Evolutionary conservation across 2,888 invertebrate genomes (phyloP), one percentile per base, ranked within the genome.

Genomic region (Lasioglossum vierecki): DNA sequence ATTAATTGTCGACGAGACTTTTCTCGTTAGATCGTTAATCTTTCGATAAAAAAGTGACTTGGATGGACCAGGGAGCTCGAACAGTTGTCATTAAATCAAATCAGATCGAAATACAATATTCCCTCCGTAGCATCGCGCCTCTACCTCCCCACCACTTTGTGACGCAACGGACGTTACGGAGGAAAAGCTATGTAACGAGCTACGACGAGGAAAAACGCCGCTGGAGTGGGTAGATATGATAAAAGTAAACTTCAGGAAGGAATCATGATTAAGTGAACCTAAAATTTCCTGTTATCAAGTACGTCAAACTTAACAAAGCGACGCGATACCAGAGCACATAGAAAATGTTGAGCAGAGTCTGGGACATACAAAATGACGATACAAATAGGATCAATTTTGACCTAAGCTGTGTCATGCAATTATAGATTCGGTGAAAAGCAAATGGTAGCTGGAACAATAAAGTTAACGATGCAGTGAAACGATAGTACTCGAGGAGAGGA

Each of bases 1-100:
- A 80, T 68, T 70, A 68, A 53, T 83, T 71, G 57, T 74, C 80
- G 85, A 84, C 84, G 77, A 80, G 71, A 70, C 80, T 80, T 80
- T 75, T 70, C 80, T 75, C 75, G 77, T 84, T 77, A 49, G 70
- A 60, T 71, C 71, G 46, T 49, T 71, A 63, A n/a, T 83, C 35
- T 22, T 39, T 2, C 26, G 73, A 76, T 75, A 76, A 79, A 79
- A 79, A 74, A 30, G n/a, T 15, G 26, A 46, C 18, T 15, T 22
- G 11, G 9, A 39, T 35, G 44, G 26, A 78, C 30, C 30, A 44
- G 57, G 46, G 13, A 39, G 3, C 53, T 57, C n/a, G 77, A 68
- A 74, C 73, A 73, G 66, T 35, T 22, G 9, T 44, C 13, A 0
- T n/a, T 22, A 41, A 60, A 49, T 13, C 4, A 41, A 44, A 41